Conservation (phyloP, 2,888 invertebrate genomes). For the Junonia oenone region DNA sequence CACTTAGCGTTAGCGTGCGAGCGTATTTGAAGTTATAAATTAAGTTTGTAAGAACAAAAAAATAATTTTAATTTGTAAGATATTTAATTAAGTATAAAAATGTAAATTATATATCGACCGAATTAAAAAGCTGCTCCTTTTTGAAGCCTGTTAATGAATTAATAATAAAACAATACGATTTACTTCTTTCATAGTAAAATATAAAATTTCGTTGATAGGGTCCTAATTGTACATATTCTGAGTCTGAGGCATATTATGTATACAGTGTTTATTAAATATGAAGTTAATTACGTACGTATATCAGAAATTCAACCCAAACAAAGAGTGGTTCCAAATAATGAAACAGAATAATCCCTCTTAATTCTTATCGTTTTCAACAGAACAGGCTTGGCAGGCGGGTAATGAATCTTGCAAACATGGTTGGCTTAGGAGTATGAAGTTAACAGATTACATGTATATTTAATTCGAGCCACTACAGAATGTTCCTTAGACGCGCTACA, state of each 20-base stretch:
- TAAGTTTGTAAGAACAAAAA: background rate
- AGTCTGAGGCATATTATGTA: background rate
- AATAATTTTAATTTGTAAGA: background rate
- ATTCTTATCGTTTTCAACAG: constrained; percentile 30
- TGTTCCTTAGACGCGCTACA: constrained; percentile 35
- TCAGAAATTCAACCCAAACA: constrained; percentile 10
- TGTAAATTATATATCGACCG: no score
- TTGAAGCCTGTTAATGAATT: no score
- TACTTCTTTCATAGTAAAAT: no score
- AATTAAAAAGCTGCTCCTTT: no score
- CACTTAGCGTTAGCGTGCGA: background rate
- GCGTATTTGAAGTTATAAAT: background rate
- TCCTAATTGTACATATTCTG: background rate
- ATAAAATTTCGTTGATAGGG: no score
- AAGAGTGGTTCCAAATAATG: constrained; percentile 20
- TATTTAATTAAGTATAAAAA: no score
- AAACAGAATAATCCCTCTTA: constrained; percentile 27
- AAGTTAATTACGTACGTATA: constrained; percentile 8
- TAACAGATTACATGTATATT: constrained; percentile 52
- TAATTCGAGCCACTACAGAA: constrained; percentile 36
- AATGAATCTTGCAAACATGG: constrained; percentile 40
- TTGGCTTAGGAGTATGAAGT: constrained; percentile 40
- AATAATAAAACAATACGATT: no score
- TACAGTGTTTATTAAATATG: constrained; percentile 6
- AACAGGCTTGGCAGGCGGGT: constrained; percentile 30